Conservation (phyloP, 2,113 vertebrate genomes). For the Typhlomys cinereus region DNA sequence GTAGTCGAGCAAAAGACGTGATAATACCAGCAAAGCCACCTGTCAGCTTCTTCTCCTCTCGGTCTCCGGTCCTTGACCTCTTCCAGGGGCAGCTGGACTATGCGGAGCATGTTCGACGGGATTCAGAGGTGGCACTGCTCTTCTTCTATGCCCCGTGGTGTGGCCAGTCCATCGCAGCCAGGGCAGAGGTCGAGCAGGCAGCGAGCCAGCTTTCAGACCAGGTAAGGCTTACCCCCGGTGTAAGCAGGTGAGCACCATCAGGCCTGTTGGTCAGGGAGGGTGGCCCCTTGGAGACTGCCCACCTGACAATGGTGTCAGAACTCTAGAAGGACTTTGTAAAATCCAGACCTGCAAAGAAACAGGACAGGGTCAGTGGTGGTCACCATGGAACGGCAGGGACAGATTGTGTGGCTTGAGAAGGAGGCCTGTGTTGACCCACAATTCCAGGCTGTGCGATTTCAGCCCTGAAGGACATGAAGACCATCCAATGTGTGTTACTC, state of each 20-base stretch:
- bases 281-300: background rate
- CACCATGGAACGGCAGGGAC: background rate
- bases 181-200: conserved; percentile 91
- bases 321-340: background rate
- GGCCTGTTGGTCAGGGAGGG: background rate
- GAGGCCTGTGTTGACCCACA: background rate
- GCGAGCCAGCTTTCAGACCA: conserved; percentile 92
- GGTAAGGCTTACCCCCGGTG: conserved; percentile 83
- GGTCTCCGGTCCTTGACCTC: conserved; percentile 92
- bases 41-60: conserved; percentile 91
- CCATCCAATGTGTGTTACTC: background rate
- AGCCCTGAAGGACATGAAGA: too few species aligned
- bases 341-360: background rate
- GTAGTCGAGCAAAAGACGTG: conserved; percentile 93
- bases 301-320: background rate
- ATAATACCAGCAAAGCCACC: conserved; percentile 92
- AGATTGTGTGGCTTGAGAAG: background rate
- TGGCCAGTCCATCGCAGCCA: conserved; percentile 93
- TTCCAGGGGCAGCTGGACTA: conserved; percentile 95
- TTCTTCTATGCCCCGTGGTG: conserved; percentile 99
- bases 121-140: conserved; percentile 91
- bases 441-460: background rate
- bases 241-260: background rate
- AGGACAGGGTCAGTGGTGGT: background rate
- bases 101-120: conserved; percentile 89